These are phyloP conservation scores for Maconellicoccus hirsutus DNA, from an alignment of 1,140 invertebrate genomes.

Conservation along the genomic window DNA sequence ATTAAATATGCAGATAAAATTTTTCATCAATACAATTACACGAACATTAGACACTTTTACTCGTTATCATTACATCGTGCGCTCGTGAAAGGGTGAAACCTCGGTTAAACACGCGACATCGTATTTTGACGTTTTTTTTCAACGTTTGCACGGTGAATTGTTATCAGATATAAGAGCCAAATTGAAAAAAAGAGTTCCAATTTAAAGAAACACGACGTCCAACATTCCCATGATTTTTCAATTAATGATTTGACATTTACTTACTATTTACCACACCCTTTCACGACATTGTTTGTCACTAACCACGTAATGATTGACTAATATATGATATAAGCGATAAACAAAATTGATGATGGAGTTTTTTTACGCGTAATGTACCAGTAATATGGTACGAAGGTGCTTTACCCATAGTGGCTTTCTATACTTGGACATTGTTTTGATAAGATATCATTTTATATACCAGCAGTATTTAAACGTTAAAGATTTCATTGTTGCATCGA, in stretches of 20 bases:
- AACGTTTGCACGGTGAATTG: neutral
- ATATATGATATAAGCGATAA: neutral
- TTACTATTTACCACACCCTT: neutral
- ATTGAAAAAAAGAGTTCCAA: neutral
- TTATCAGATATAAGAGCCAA: neutral
- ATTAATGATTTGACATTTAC: neutral
- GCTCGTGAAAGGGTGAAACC: too few species aligned
- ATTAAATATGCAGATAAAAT: too few species aligned
- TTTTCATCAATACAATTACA: too few species aligned
- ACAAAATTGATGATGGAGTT: neutral
- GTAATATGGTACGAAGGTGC: neutral
- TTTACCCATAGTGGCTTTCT: neutral
- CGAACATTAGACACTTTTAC: too few species aligned
- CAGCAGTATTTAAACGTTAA: too few species aligned
- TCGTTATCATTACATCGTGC: too few species aligned
- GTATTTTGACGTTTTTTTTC: neutral
- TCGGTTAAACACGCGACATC: neutral
- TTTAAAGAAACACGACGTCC: neutral
- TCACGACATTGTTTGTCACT: neutral
- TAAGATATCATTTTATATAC: neutral
- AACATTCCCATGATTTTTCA: neutral
- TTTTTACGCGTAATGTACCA: neutral
- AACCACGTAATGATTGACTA: neutral
- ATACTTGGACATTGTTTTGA: neutral
- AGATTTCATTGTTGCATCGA: too few species aligned